These are phyloP conservation scores for Protosalanx chinensis DNA, from an alignment of 2,797 vertebrate species.

Conservation along the genomic window DNA sequence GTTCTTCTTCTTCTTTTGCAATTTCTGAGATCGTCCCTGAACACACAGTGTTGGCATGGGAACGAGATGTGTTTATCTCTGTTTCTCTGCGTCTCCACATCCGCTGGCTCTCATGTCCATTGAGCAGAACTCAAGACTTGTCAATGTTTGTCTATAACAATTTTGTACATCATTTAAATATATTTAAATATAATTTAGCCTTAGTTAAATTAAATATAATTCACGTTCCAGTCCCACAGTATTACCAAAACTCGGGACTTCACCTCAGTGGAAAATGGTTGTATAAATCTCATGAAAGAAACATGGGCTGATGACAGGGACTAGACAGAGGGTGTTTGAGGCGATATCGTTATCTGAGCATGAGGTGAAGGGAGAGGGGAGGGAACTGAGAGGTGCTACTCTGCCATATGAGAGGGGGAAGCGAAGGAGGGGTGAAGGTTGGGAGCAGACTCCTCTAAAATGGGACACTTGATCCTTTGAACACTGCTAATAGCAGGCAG, in stretches of 20 bases:
- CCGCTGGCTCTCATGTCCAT: neutral
- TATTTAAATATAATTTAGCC: too few species aligned
- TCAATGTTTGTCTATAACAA: neutral
- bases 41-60: neutral
- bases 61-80: neutral
- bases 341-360: slow-evolving; percentile 35
- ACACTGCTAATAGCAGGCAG: slow-evolving; percentile 32
- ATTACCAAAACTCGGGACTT: neutral
- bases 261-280: slow-evolving; percentile 29
- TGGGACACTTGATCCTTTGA: slow-evolving; percentile 35
- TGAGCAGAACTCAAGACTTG: neutral
- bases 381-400: slow-evolving; percentile 6
- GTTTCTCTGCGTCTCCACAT: neutral
- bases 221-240: neutral
- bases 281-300: slow-evolving; percentile 57
- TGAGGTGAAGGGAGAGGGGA: neutral
- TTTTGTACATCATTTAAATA: neutral
- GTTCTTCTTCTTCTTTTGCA: neutral
- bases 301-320: slow-evolving; percentile 34
- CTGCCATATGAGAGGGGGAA: slow-evolving; percentile 11
- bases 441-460: slow-evolving; percentile 23
- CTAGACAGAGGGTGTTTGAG: slow-evolving; percentile 46
- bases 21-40: neutral
- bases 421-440: slow-evolving; percentile 14
- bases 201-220: neutral